Conservation (phyloP, 2,888 invertebrate species). For the Eupithecia exiguata region DNA sequence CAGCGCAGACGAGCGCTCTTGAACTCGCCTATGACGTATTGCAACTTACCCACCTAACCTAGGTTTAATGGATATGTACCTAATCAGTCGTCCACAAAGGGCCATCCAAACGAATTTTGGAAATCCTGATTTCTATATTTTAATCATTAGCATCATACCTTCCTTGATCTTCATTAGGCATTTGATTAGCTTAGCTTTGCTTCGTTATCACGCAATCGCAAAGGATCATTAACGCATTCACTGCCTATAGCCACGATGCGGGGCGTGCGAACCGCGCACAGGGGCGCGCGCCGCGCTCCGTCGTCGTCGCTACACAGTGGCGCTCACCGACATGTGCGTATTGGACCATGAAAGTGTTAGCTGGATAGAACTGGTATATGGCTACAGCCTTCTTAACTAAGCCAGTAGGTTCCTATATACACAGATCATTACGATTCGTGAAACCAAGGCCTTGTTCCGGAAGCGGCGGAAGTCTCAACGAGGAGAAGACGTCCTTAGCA, state of each 20-base stretch:
- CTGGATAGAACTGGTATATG: neutral
- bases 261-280: too few species aligned
- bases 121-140: constrained; percentile 2
- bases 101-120: neutral
- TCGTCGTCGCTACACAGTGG: too few species aligned
- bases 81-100: neutral
- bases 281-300: too few species aligned
- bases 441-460: constrained; percentile 58
- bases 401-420: neutral
- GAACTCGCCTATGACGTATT: too few species aligned
- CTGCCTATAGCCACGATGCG: too few species aligned
- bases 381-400: neutral
- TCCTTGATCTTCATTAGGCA: neutral
- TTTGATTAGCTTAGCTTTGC: neutral
- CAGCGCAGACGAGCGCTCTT: too few species aligned
- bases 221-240: neutral
- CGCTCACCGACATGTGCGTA: too few species aligned
- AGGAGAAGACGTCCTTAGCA: constrained; percentile 51
- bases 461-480: constrained; percentile 53
- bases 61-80: too few species aligned
- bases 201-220: too few species aligned
- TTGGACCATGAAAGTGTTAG: too few species aligned
- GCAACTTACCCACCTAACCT: too few species aligned
- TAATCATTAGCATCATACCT: neutral
- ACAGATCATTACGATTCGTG: constrained; percentile 33